These are phyloP conservation scores for Blastomussa wellsi DNA, from an alignment of 92 coral and sea anemone species.

Conservation along the genomic window DNA sequence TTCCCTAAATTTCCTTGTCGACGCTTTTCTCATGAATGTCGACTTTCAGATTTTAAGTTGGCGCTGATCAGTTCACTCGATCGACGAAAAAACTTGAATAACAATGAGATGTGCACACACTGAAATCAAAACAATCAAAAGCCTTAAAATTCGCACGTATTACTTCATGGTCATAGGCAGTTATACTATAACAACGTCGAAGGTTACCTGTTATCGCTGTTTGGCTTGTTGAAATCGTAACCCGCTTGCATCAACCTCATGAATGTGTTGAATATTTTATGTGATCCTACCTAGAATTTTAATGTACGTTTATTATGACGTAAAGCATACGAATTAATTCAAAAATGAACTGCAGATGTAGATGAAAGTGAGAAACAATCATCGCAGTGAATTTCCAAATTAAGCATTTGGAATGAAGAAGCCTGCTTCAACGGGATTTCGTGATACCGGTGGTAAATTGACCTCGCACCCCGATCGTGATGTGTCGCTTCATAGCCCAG, in stretches of 20 bases:
- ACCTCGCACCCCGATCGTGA: too few relatives aligned
- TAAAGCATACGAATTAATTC: too few relatives aligned
- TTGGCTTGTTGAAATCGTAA: background rate
- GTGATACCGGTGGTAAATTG: too few relatives aligned
- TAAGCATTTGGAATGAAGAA: too few relatives aligned
- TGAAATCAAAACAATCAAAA: too few relatives aligned
- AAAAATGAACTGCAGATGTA: too few relatives aligned
- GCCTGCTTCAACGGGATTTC: too few relatives aligned
- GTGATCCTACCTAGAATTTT: constrained; percentile 2
- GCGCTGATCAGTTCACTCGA: background rate
- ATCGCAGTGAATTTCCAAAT: too few relatives aligned
- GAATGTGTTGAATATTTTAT: background rate
- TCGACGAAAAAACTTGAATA: background rate
- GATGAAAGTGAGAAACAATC: too few relatives aligned
- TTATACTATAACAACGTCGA: background rate
- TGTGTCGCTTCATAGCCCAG: too few relatives aligned
- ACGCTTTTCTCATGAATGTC: background rate
- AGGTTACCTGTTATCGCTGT: background rate
- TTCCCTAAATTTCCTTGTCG: background rate
- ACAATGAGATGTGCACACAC: too few relatives aligned
- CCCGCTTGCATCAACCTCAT: background rate
- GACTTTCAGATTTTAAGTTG: background rate
- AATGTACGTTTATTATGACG: background rate
- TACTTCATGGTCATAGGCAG: background rate
- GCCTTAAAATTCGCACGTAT: background rate